A percentile compares a stretch with the other conserved stretches of the same genome.
Evolutionary conservation across 1,140 invertebrate species (phyloP).

Genomic region (Mercenaria mercenaria): DNA sequence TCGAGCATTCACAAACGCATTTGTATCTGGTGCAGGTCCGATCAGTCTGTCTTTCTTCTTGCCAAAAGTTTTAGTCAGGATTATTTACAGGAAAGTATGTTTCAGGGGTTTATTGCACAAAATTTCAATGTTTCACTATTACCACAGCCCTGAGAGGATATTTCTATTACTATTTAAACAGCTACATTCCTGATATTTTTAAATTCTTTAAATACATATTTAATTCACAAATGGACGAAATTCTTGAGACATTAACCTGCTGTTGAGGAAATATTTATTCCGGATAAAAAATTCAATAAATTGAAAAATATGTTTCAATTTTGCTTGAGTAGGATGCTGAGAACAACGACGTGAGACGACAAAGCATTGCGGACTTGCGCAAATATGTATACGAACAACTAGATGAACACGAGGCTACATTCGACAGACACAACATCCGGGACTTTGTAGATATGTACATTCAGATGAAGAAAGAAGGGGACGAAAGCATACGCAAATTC

Average conservation of each 20-base stretch:
- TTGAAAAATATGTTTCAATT: too few species aligned
- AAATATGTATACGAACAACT: background rate
- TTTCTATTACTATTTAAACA: too few species aligned
- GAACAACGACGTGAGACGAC: background rate
- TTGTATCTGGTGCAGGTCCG: slow-evolving; percentile 11
- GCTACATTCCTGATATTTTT: too few species aligned
- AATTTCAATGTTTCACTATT: too few species aligned
- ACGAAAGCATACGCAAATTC: background rate
- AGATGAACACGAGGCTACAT: slow-evolving; percentile 19
- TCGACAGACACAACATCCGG: slow-evolving; percentile 24
- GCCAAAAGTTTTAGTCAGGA: background rate
- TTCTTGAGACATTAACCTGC: too few species aligned
- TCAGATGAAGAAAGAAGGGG: background rate
- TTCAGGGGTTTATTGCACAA: background rate
- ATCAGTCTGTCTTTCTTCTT: background rate
- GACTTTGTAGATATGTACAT: slow-evolving; percentile 43
- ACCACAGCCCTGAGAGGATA: too few species aligned
- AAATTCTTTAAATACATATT: too few species aligned
- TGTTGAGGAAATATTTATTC: too few species aligned
- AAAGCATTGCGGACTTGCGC: background rate
- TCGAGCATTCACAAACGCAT: background rate
- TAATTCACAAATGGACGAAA: too few species aligned
- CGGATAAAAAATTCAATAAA: too few species aligned
- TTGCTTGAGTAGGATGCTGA: too few species aligned
- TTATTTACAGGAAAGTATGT: slow-evolving; percentile 28